Evolutionary conservation across 2,797 vertebrate genomes (phyloP).

Genomic region (Danio choprae): DNA sequence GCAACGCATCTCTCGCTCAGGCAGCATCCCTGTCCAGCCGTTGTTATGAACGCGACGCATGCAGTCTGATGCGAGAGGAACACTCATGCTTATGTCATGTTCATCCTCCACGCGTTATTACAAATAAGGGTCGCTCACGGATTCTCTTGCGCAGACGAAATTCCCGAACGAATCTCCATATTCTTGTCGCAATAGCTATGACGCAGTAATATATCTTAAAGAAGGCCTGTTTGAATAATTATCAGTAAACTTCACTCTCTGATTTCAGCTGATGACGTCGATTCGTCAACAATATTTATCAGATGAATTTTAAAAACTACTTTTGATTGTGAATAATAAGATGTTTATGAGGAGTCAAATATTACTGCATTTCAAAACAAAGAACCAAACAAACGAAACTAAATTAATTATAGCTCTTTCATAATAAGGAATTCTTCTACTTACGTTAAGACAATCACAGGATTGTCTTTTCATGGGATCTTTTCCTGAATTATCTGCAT

Average conservation of each 20-base stretch:
- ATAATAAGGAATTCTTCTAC: constrained; percentile 10
- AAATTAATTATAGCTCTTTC: background rate
- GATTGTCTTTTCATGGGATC: background rate
- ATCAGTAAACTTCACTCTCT: constrained; percentile 28
- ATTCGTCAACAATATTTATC: background rate
- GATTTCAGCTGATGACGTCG: background rate
- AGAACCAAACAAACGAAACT: background rate
- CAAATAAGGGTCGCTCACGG: background rate
- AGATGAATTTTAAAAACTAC: background rate
- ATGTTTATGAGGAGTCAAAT: background rate
- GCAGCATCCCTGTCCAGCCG: constrained; percentile 77
- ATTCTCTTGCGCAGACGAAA: constrained; percentile 69
- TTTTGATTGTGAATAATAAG: background rate
- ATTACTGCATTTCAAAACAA: background rate
- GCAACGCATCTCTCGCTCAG: constrained; percentile 68
- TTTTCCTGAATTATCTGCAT: background rate
- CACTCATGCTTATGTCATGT: background rate
- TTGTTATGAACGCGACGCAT: constrained; percentile 68
- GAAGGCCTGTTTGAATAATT: constrained; percentile 12
- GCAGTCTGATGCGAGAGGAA: background rate
- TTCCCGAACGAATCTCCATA: constrained; percentile 67
- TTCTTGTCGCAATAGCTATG: constrained; percentile 68
- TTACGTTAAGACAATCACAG: constrained; percentile 7
- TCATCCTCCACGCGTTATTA: background rate
- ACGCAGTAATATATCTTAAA: constrained; percentile 80